Conservation (phyloP, 2,797 vertebrate species). For the Melanotaenia trifasciata region DNA sequence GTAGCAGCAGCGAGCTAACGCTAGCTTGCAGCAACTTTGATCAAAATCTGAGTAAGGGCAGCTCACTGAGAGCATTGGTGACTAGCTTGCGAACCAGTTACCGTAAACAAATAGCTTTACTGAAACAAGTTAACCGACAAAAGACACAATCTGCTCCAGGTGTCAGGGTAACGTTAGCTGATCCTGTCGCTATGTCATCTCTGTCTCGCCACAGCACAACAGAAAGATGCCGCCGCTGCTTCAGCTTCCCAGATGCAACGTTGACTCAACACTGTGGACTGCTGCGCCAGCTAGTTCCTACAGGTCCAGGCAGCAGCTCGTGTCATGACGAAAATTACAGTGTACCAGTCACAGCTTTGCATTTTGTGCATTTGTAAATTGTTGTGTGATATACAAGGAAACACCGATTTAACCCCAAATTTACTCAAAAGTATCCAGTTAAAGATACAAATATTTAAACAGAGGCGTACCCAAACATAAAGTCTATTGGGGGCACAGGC, state of each 20-base stretch:
- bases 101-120: neutral
- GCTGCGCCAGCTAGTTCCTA: constrained; percentile 69
- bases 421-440: neutral
- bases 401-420: constrained; percentile 26
- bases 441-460: neutral
- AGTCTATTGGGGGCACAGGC: neutral
- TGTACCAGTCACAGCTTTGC: constrained; percentile 52
- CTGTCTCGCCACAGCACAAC: constrained; percentile 46
- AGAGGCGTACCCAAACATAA: neutral
- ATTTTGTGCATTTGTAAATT: constrained; percentile 29
- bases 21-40: constrained; percentile 73
- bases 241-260: constrained; percentile 58
- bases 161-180: constrained; percentile 21
- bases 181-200: constrained; percentile 65
- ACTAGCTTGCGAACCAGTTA: constrained; percentile 14
- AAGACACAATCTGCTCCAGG: constrained; percentile 10
- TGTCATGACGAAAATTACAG: constrained; percentile 53
- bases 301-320: constrained; percentile 58
- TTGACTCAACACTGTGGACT: constrained; percentile 66
- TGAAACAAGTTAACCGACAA: neutral
- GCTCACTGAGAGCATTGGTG: constrained; percentile 48
- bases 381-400: constrained; percentile 12
- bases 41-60: constrained; percentile 55
- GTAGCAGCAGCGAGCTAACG: constrained; percentile 69
- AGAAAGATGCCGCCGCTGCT: constrained; percentile 37